Evolutionary conservation across 2,888 invertebrate genomes (phyloP), one percentile per base, ranked within the genome.

Genomic region (Malacosoma neustria): DNA sequence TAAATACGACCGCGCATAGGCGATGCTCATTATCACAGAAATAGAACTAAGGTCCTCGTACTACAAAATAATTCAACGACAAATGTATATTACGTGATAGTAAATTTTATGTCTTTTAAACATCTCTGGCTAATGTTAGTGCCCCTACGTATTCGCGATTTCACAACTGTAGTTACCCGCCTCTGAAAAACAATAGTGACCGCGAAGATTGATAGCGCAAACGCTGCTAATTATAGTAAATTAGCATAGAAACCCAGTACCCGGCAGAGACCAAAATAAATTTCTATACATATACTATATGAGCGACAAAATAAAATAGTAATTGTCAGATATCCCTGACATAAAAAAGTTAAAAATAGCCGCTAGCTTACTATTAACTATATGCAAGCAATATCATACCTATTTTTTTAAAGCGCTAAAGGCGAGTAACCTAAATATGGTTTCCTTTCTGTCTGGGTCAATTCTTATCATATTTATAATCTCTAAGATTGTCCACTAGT

Each of bases 281-380:
- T 22, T 22, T 22, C 22, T 22, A 22, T 22, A 22, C 22, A 9
- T 22, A 13, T 31, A 31, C 31, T 34, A 34, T 34, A 38, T 38
- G 38, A 38, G 7, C 13, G 33, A 33, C 12, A 33, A 37, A 34
- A 34, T 37, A 33, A 30, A 35, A 39, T 7, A 14, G 35, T 34
- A 38, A 38, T 36, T 36, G 39, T 39, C 36, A 30, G 33, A 39
- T 39, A 36, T 39, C 39, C 36, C 65, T 60, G 59, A 63, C 60
- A 62, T 63, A 62, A 63, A 61, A 58, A 54, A 33, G 47, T 54
- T 74, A 74, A 60, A 73, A 72, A 73, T 74, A 74, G 73, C 53
- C 61, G 68, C 70, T 70, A 65, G 60, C 55, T 60, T 57, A 65
- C 57, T 66, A n/a, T n/a, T n/a, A n/a, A n/a, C n/a, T n/a, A n/a